A percentile compares a stretch with the other conserved stretches of the same genome.
Conservation (phyloP, 2,113 vertebrate species). For the Engystomops pustulosus region DNA sequence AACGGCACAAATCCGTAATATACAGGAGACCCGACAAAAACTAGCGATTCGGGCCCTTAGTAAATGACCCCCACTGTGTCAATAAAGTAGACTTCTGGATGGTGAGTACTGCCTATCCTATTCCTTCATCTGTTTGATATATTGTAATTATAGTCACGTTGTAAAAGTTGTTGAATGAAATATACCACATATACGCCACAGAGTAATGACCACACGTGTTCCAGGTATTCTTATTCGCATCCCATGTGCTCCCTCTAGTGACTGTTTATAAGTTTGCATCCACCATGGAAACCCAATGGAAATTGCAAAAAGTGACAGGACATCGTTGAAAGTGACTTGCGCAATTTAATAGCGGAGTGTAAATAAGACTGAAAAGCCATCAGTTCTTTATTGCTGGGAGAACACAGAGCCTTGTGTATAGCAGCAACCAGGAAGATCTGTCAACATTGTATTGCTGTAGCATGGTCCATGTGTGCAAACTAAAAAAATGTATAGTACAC, state of each 20-base stretch:
- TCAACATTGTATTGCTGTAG: slow-evolving; percentile 13
- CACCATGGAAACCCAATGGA: not conserved
- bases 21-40: too few species aligned
- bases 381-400: slow-evolving; percentile 31
- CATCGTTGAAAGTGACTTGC: slow-evolving; percentile 11
- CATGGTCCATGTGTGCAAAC: not conserved
- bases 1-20: too few species aligned
- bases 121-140: too few species aligned
- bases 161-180: not conserved
- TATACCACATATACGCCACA: not conserved
- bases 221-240: not conserved
- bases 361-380: not conserved
- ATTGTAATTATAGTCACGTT: too few species aligned
- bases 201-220: not conserved
- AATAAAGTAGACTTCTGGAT: too few species aligned
- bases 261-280: not conserved
- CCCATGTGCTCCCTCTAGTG: slow-evolving; percentile 5
- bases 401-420: slow-evolving; percentile 5
- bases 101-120: too few species aligned
- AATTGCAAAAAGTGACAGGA: not conserved
- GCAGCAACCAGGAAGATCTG: slow-evolving; percentile 9
- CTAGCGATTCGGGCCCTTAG: too few species aligned
- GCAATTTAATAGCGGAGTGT: slow-evolving; percentile 25
- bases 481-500: slow-evolving; percentile 13
- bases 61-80: too few species aligned